Evolutionary conservation across 2,797 vertebrate genomes (phyloP).

Genomic region (Lagodon rhomboides): DNA sequence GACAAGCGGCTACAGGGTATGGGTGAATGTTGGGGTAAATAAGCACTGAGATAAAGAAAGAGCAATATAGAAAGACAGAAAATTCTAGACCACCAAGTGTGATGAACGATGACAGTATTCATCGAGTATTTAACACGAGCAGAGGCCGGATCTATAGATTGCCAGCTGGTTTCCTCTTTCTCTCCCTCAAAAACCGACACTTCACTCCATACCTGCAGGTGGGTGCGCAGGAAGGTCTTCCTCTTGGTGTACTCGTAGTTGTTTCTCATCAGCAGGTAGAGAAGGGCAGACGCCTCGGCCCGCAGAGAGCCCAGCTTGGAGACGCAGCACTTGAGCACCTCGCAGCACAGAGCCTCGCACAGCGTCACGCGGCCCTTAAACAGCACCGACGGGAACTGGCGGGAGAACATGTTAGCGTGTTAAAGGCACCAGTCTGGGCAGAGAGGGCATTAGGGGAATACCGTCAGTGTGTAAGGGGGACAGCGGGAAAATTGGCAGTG

Average conservation of each 20-base stretch:
- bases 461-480: background rate
- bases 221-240: slow-evolving; percentile 94
- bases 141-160: background rate
- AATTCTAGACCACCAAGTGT: background rate
- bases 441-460: slow-evolving; percentile 18
- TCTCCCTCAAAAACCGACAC: background rate
- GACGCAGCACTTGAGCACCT: slow-evolving; percentile 96
- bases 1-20: background rate
- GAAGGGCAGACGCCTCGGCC: slow-evolving; percentile 93
- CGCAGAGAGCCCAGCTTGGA: slow-evolving; percentile 92
- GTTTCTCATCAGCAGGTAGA: slow-evolving; percentile 97
- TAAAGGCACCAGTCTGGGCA: slow-evolving; percentile 20
- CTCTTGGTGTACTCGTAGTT: slow-evolving; percentile 98
- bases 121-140: background rate
- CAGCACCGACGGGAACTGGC: slow-evolving; percentile 93
- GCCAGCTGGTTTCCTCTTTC: background rate
- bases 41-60: background rate
- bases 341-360: slow-evolving; percentile 95
- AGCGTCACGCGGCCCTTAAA: slow-evolving; percentile 96
- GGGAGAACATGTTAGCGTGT: slow-evolving; percentile 28
- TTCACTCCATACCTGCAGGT: slow-evolving; percentile 91
- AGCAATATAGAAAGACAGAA: too few species aligned
- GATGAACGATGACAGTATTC: background rate
- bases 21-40: background rate
- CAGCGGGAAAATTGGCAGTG: background rate